A percentile compares a stretch with the other conserved stretches of the same genome.
Evolutionary conservation across 1,140 invertebrate genomes (phyloP).

Genomic region (Arctopsyche grandis): DNA sequence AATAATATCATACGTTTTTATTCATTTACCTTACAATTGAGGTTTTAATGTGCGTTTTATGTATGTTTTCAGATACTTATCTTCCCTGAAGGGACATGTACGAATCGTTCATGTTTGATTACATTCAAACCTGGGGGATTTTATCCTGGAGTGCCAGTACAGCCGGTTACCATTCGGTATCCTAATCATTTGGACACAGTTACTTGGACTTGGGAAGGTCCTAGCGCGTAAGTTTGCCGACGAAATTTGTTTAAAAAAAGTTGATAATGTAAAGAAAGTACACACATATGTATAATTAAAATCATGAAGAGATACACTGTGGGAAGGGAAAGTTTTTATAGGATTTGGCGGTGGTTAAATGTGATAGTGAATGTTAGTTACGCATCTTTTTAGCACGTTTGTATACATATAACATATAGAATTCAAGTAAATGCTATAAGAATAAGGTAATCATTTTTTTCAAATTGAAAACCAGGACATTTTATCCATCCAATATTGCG

Average conservation of each 20-base stretch:
- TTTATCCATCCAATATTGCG: too few species aligned
- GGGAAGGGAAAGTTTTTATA: too few species aligned
- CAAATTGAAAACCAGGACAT: too few species aligned
- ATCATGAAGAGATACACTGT: background rate
- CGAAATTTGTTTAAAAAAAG: too few species aligned
- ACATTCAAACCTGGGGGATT: constrained; percentile 95
- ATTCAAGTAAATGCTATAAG: too few species aligned
- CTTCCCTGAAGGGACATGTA: constrained; percentile 96
- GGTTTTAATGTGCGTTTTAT: background rate
- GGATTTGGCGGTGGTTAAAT: too few species aligned
- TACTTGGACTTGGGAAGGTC: constrained; percentile 98
- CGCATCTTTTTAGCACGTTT: too few species aligned
- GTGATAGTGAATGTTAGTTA: too few species aligned
- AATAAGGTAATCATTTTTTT: too few species aligned
- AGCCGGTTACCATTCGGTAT: constrained; percentile 92
- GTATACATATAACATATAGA: too few species aligned
- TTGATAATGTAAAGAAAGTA: background rate
- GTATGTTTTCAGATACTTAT: constrained; percentile 84
- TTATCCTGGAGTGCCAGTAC: constrained; percentile 93
- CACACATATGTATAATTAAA: background rate
- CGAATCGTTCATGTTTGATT: constrained; percentile 91
- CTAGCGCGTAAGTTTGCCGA: constrained; percentile 81
- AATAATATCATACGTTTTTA: constrained; percentile 5
- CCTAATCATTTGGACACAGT: constrained; percentile 92
- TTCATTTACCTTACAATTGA: constrained; percentile 6